Conservation (phyloP, 92 coral and sea anemone species). For the Phenganax marumi region DNA sequence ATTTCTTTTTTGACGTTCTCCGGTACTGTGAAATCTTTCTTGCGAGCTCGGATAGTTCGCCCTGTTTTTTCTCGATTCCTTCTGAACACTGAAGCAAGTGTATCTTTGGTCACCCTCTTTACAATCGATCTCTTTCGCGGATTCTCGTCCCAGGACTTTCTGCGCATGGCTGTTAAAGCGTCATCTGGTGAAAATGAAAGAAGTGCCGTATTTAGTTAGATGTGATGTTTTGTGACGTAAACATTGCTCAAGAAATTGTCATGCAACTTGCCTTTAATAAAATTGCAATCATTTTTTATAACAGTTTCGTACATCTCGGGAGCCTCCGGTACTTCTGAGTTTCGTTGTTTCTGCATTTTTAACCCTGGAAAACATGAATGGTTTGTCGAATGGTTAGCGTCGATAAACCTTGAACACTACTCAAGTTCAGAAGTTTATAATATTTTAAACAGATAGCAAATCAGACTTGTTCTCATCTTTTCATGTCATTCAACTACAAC, state of each 20-base stretch:
- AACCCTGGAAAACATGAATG: conserved; percentile 12
- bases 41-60: conserved; percentile 21
- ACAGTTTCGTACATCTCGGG: neutral
- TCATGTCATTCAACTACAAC: no score
- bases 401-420: neutral
- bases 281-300: neutral
- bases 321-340: neutral
- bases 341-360: neutral
- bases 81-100: neutral
- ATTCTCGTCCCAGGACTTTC: conserved; percentile 19
- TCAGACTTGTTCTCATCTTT: no score
- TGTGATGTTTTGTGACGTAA: neutral
- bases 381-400: neutral
- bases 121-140: neutral
- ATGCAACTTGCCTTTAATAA: neutral
- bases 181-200: neutral
- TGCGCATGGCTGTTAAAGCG: conserved; percentile 24
- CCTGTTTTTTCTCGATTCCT: neutral
- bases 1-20: conserved; percentile 5
- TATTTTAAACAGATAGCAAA: no score
- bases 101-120: neutral
- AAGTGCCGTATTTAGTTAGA: neutral
- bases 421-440: no score
- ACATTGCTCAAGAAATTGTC: neutral
- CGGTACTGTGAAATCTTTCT: conserved; percentile 19